Percentiles rank a stretch among this genome's conserved stretches.
These are phyloP conservation scores for Popillia japonica DNA, from an alignment of 1,140 invertebrate genomes.

Conservation along the genomic window DNA sequence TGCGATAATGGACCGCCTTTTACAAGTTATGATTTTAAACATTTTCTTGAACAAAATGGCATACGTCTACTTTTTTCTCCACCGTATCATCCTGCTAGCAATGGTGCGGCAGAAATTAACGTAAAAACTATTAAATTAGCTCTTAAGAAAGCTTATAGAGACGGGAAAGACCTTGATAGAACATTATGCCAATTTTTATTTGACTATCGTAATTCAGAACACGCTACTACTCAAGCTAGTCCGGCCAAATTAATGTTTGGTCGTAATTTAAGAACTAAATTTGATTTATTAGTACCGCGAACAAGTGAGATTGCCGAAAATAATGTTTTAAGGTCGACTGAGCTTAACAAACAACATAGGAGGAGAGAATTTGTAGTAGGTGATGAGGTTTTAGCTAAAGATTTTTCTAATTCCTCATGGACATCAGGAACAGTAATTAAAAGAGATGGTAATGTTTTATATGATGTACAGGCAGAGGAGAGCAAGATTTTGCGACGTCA, in stretches of 20 bases:
- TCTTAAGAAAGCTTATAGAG: neutral
- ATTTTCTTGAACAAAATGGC: constrained; percentile 49
- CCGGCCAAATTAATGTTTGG: constrained; percentile 36
- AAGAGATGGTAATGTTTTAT: neutral
- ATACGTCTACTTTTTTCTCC: constrained; percentile 46
- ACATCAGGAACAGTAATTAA: neutral
- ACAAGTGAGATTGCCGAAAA: neutral
- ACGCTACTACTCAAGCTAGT: constrained; percentile 20
- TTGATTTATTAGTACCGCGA: constrained; percentile 6
- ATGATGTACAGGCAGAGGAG: constrained; percentile 4
- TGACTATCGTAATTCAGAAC: constrained; percentile 19
- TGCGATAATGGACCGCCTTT: constrained; percentile 48
- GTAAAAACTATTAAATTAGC: constrained; percentile 53
- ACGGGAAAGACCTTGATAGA: neutral
- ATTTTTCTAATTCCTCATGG: constrained; percentile 1
- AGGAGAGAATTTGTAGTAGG: neutral
- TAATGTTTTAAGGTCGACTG: neutral
- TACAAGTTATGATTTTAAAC: constrained; percentile 46
- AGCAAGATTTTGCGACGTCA: constrained; percentile 2
- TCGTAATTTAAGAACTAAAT: constrained; percentile 4
- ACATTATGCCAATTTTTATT: constrained; percentile 25
- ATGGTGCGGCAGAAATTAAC: constrained; percentile 53
- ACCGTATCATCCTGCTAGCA: constrained; percentile 48
- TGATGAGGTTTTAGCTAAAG: neutral
- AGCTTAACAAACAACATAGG: neutral